These are phyloP conservation scores for Idaea straminata DNA, from an alignment of 2,888 invertebrate species.

Conservation along the genomic window DNA sequence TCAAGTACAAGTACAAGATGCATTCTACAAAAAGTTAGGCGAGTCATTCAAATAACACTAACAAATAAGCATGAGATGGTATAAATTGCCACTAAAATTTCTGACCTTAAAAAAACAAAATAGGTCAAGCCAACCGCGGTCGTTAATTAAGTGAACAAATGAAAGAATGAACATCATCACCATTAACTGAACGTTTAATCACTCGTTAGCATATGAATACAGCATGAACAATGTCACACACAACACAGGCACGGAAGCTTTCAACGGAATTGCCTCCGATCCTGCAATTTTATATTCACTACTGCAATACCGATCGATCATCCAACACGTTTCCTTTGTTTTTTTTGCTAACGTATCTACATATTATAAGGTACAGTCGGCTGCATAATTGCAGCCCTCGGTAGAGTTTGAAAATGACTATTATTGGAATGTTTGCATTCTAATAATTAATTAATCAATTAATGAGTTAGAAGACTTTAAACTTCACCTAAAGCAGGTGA, in stretches of 20 bases:
- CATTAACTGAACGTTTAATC: constrained; percentile 39
- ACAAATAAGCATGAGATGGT: no score
- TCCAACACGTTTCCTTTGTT: neutral
- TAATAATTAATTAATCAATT: no score
- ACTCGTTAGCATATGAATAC: constrained; percentile 17
- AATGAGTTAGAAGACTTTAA: no score
- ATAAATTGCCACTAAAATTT: no score
- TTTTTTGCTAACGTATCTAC: neutral
- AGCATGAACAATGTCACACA: constrained; percentile 15
- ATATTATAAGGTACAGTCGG: no score
- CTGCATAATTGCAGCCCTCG: no score
- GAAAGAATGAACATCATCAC: constrained; percentile 34
- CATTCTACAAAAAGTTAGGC: no score
- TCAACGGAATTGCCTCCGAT: constrained; percentile 38
- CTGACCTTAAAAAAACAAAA: constrained; percentile 10
- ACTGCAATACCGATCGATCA: neutral
- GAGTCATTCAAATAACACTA: no score
- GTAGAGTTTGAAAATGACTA: no score
- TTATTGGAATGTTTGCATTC: no score
- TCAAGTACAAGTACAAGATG: no score
- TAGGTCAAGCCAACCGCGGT: constrained; percentile 25
- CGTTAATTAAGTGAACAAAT: constrained; percentile 42
- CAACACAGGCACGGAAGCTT: constrained; percentile 30
- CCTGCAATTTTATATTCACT: constrained; percentile 6
- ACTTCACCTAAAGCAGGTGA: no score